Base-by-base conservation (phyloP, 2,797 vertebrate genomes). In the Podarcis lilfordi region DNA sequence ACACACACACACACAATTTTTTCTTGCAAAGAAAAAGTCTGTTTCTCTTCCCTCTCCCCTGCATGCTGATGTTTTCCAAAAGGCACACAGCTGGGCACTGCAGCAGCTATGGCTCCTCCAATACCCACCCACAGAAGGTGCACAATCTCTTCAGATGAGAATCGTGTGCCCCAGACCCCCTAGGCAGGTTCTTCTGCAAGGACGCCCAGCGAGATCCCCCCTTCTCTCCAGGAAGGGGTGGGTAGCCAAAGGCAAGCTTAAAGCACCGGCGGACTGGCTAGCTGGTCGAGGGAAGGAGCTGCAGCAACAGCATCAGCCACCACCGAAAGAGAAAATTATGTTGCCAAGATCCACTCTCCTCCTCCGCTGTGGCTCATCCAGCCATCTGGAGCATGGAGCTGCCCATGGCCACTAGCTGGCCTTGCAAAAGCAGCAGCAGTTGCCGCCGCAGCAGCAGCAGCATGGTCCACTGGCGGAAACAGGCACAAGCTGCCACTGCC, bases 81-180 rank as follows among this genome's bases (percentile, higher is more conserved):
- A 74, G 59, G 13, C 7, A 4, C 15, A 9, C 13, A 1, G 25
- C 84, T 43, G 8, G 79, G 84, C 86, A 86, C 90, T 88, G 82
- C 92, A 82, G 5, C 91, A 82, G 50, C 50, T 50, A 11, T 50
- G 13, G 11, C 11, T 50, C 11, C 50, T 50, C 75, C 3, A 55
- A 84, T 79, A 93, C 95, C 90, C 93, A 93, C 94, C 95, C 92
- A 84, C 89, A 43, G 90, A 35, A 61, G 40, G 35, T 4, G 55
- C 87, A 87, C 45, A 50, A 13, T 13, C 45, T 50, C 45, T 11
- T 50, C 45, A 3, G 50, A 13, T 13, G 50, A 50, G 50, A 50
- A 50, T 50, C 11, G 45, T 11, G 45, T 50, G 11, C 11, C 50
- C 45, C 11, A 3, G 50, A 1, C 11, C 90, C 86, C 85, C 81